Conservation (phyloP, 2,888 invertebrate species). For the Ephialtes manifestator region DNA sequence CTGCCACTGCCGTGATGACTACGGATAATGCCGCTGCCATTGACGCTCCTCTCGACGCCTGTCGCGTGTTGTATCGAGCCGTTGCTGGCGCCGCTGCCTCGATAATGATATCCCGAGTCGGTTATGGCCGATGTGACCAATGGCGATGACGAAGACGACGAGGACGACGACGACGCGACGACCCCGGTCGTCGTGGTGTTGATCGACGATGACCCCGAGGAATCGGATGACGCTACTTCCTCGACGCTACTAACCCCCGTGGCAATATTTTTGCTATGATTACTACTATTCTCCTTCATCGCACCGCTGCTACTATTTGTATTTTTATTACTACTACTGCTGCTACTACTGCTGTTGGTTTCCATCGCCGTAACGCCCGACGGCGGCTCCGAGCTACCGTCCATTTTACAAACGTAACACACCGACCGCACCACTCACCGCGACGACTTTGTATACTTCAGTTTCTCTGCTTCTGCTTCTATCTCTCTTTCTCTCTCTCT, state of each 20-base stretch:
- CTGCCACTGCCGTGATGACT: constrained; percentile 67
- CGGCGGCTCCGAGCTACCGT: constrained; percentile 78
- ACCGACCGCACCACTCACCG: constrained; percentile 48
- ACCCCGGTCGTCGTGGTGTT: constrained; percentile 67
- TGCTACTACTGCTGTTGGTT: constrained; percentile 68
- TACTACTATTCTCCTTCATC: neutral
- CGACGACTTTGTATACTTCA: constrained; percentile 34
- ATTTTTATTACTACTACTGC: constrained; percentile 58
- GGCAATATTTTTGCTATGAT: neutral
- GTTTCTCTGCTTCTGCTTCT: neutral
- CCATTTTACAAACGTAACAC: constrained; percentile 73
- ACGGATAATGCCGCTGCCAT: constrained; percentile 46
- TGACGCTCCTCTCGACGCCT: constrained; percentile 48
- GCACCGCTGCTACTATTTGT: constrained; percentile 24
- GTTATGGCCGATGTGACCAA: constrained; percentile 64
- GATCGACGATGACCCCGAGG: constrained; percentile 65
- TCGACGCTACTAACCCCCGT: neutral
- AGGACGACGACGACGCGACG: constrained; percentile 27
- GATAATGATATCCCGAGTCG: constrained; percentile 65
- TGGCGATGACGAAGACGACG: constrained; percentile 71
- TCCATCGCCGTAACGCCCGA: constrained; percentile 78
- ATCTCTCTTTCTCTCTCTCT: constrained; percentile 46
- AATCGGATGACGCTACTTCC: constrained; percentile 47
- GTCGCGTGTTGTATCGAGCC: constrained; percentile 52
- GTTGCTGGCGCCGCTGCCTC: constrained; percentile 19